Conservation (phyloP, 2,113 vertebrate genomes). For the Siniperca knerii region DNA sequence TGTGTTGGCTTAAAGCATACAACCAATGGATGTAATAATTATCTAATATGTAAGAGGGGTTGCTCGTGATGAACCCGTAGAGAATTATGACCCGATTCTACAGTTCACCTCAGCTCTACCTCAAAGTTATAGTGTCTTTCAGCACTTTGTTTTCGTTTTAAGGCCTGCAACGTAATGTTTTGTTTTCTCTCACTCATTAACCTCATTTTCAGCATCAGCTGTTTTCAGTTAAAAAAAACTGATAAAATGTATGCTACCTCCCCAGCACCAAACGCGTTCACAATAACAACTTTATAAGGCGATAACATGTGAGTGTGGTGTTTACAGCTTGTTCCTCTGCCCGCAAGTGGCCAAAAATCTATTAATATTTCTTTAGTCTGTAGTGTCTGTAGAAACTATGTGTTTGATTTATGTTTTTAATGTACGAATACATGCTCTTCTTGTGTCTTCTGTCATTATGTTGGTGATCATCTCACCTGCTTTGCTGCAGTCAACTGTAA, state of each 20-base stretch:
- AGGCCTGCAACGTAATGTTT: neutral
- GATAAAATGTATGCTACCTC: neutral
- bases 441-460: neutral
- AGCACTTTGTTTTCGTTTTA: slow-evolving; percentile 29
- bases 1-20: slow-evolving; percentile 1
- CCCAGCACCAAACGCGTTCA: neutral
- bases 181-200: slow-evolving; percentile 5
- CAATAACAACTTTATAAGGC: neutral
- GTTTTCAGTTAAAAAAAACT: slow-evolving; percentile 12
- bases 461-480: slow-evolving; percentile 85
- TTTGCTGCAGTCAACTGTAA: slow-evolving; percentile 96
- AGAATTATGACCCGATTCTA: neutral
- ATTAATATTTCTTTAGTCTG: neutral
- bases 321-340: slow-evolving; percentile 3
- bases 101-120: neutral
- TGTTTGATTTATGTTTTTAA: slow-evolving; percentile 4
- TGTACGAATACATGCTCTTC: neutral
- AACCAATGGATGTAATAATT: slow-evolving; percentile 2
- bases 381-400: neutral
- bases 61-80: neutral
- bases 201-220: neutral
- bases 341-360: neutral
- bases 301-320: neutral
- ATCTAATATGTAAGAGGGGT: neutral
- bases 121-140: slow-evolving; percentile 7